Base-by-base conservation (phyloP, 2,113 vertebrate species). In the Arvicanthis niloticus region DNA sequence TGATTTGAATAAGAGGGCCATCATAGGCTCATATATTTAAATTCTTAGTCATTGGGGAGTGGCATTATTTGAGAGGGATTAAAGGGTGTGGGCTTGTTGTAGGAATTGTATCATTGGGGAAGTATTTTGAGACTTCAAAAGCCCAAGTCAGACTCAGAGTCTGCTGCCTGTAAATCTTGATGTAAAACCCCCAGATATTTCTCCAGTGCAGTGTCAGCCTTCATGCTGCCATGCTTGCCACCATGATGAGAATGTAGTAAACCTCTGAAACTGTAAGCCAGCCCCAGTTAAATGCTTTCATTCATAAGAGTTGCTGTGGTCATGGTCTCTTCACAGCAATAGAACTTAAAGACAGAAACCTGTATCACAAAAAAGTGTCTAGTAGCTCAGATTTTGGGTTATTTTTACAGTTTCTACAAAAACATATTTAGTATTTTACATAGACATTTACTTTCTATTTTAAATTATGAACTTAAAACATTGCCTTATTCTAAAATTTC, bases 381-480 rank as follows among this genome's bases (percentile, higher is more conserved):
- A 91, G 37, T 72, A 88, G 84, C 60, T 58, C 80, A 89, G 7
- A 89, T 48, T 73, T 95, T 65, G 19, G 7, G 8, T 82, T 72
- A 90, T 2, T 53, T 81, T 82, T 65, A 1, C 0, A 68, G 84
- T 78, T 65, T n/a, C 22, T 21, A 73, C 78, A 76, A 76, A 19
- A 81, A 42, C 31, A 70, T n/a, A 82, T 75, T 96, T 70, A 77
- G 3, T 72, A 48, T 31, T 81, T 22, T 91, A 45, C 15, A 60
- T 7, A 60, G 48, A 91, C 6, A 12, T 96, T 22, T 89, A 56
- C 45, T 7, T 19, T 95, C 9, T 88, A 75, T 60, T 94, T 91
- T 86, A 85, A 89, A 86, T 93, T 11, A 58, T 88, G n/a, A 81
- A 67, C 34, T 91, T 88, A 37, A 96, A 93, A 91, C 42, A 16